Evolutionary conservation across 2,797 vertebrate genomes (phyloP), one percentile per base, ranked within the genome.

Genomic region (Lepilemur ruficaudatus): DNA sequence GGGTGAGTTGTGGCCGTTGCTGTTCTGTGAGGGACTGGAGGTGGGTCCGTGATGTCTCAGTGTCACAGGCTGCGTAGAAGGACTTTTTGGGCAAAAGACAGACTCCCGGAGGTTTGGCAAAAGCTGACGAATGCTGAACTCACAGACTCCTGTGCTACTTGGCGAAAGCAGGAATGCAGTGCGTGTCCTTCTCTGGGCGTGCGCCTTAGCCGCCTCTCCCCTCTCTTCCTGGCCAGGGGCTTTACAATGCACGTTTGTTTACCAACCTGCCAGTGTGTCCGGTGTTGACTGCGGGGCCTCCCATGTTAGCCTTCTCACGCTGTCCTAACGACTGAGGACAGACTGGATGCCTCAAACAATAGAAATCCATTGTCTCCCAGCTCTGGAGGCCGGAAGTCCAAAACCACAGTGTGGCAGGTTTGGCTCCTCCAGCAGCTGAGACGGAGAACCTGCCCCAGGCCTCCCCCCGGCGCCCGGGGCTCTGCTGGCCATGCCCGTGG

Each of bases 221-320:
- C 14, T 10, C 9, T 3, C 38, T 52, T n/a, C 38, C 50, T 43
- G 28, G 30, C 35, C 46, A 4, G 8, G 5, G 18, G 38, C 43
- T 32, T 7, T 23, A 2, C 4, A 7, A 4, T 10, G 17, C 22
- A 0, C 0, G 2, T 38, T 22, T 43, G 12, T 1, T 10, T 12
- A 50, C 20, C 22, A 61, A 2, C 23, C 25, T n/a, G 28, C 50
- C 23, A 15, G 2, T 23, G 2, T 18, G 1, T 1, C 20, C 7
- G 1, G 5, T 48, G n/a, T 28, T 25, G 4, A 1, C 12, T 6
- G 13, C 7, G 70, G 14, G 28, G 18, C 2, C 13, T 28, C 41
- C 5, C 1, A 41, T 11, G 2, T 3, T 5, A 50, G 10, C 10
- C 15, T 59, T 15, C 15, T 15, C 3, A 18, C 35, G 2, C 12